Percentiles rank a stretch among this genome's conserved stretches.
Evolutionary conservation across 2,888 invertebrate species (phyloP).

Genomic region (Cerastis rubricosa): DNA sequence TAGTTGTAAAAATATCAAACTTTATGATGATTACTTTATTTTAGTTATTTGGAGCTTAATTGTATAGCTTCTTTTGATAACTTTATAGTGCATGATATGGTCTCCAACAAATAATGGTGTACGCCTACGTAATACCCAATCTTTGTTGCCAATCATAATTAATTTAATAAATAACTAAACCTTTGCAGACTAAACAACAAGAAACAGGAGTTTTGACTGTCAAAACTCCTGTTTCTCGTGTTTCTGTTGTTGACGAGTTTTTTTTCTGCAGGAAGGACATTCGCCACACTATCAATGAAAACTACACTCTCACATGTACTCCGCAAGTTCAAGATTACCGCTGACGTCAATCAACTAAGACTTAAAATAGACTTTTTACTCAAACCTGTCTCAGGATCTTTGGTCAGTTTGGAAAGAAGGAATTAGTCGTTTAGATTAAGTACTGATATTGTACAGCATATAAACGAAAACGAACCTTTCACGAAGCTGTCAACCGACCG

Average conservation of each 20-base stretch:
- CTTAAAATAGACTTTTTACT: constrained; percentile 72
- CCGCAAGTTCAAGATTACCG: constrained; percentile 67
- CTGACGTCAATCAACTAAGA: constrained; percentile 66
- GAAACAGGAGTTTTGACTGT: not conserved
- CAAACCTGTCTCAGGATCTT: constrained; percentile 72
- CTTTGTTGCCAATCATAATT: too few relatives aligned
- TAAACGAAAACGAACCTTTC: too few relatives aligned
- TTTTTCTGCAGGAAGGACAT: constrained; percentile 70
- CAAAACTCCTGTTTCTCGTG: too few relatives aligned
- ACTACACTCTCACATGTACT: constrained; percentile 70
- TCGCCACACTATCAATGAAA: constrained; percentile 74
- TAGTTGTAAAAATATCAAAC: not conserved
- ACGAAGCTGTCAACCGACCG: too few relatives aligned
- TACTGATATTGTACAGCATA: not conserved
- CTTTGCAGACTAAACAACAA: not conserved
- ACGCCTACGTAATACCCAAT: too few relatives aligned
- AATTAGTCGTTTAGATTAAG: constrained; percentile 5
- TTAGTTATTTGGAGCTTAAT: too few relatives aligned
- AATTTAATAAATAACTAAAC: too few relatives aligned
- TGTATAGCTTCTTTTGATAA: too few relatives aligned
- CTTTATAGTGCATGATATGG: too few relatives aligned
- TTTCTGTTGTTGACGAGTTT: too few relatives aligned
- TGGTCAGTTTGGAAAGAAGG: constrained; percentile 58
- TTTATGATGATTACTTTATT: not conserved
- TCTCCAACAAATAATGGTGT: too few relatives aligned